Evolutionary conservation across 2,888 invertebrate genomes (phyloP).

Genomic region (Pharmacophagus antenor): DNA sequence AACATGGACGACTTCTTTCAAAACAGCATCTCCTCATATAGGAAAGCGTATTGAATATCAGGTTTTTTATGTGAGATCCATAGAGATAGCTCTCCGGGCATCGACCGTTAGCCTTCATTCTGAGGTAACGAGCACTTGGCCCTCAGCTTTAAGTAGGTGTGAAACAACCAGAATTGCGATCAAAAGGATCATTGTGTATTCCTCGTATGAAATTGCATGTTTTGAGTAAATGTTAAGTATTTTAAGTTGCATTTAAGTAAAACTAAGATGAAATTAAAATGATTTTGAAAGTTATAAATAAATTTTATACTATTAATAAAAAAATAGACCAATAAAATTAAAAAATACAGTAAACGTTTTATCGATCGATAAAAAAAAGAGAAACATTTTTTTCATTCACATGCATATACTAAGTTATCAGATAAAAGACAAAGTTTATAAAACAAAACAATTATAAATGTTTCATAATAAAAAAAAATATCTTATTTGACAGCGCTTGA

Average conservation of each 20-base stretch:
- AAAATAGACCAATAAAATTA: too few species aligned
- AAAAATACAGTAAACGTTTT: too few species aligned
- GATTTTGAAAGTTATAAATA: too few species aligned
- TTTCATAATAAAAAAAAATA: too few species aligned
- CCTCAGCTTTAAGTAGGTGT: constrained; percentile 68
- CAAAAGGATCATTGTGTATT: constrained; percentile 56
- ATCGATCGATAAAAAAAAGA: too few species aligned
- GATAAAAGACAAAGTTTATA: constrained; percentile 11
- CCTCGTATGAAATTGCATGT: constrained; percentile 38
- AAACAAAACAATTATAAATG: too few species aligned
- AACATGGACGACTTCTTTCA: constrained; percentile 37
- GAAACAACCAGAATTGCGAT: constrained; percentile 64
- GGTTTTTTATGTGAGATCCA: constrained; percentile 50
- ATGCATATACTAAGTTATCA: neutral
- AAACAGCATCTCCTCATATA: constrained; percentile 39
- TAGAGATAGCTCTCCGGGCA: constrained; percentile 53
- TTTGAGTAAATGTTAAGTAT: constrained; percentile 32
- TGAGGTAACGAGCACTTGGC: constrained; percentile 65
- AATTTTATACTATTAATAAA: too few species aligned
- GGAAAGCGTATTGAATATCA: constrained; percentile 47
- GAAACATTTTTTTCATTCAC: neutral
- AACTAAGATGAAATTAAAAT: too few species aligned
- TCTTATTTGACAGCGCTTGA: too few species aligned
- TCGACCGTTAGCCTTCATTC: constrained; percentile 74
- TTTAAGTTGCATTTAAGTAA: neutral